phyloP scores from a whole-genome alignment of 2,888 invertebrate genomes.

The Dioctria linearis region DNA sequence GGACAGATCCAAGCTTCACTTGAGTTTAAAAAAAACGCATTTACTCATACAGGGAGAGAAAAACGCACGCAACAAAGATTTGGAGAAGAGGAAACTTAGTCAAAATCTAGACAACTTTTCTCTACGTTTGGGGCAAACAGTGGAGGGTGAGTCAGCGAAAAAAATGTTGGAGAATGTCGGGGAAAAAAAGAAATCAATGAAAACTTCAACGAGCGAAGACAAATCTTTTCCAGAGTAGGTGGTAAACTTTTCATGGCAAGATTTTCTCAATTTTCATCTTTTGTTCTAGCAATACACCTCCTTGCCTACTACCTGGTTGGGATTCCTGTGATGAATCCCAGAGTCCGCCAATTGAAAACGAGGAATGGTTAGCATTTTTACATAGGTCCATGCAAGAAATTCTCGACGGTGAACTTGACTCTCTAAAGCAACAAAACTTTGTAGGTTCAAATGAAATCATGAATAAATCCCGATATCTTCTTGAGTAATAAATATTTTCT shows the following conservation, averaged over 20 bases:
- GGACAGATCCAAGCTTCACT: constrained; percentile 62
- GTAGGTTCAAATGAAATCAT: constrained; percentile 66
- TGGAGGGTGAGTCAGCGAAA: constrained; percentile 63
- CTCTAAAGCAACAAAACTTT: constrained; percentile 80
- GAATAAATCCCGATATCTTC: not conserved
- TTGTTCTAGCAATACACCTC: constrained; percentile 66
- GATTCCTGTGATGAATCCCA: constrained; percentile 72
- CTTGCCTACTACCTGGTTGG: constrained; percentile 69
- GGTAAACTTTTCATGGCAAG: not conserved
- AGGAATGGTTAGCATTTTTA: constrained; percentile 90
- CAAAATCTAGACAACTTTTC: constrained; percentile 72
- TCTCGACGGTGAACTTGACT: constrained; percentile 84
- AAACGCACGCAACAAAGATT: constrained; percentile 66
- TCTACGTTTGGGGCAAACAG: constrained; percentile 67
- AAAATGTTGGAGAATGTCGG: constrained; percentile 61
- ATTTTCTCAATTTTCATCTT: not conserved
- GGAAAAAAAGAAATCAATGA: constrained; percentile 46
- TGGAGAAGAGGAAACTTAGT: constrained; percentile 70
- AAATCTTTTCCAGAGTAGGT: constrained; percentile 64
- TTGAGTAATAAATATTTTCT: not conserved
- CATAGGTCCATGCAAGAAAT: constrained; percentile 87
- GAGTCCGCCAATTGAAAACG: constrained; percentile 82
- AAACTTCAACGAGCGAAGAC: constrained; percentile 62
- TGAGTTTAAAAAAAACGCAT: constrained; percentile 72
- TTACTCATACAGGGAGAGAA: constrained; percentile 69